Conservation (phyloP, 2,888 invertebrate genomes). For the Apodemia zela region DNA sequence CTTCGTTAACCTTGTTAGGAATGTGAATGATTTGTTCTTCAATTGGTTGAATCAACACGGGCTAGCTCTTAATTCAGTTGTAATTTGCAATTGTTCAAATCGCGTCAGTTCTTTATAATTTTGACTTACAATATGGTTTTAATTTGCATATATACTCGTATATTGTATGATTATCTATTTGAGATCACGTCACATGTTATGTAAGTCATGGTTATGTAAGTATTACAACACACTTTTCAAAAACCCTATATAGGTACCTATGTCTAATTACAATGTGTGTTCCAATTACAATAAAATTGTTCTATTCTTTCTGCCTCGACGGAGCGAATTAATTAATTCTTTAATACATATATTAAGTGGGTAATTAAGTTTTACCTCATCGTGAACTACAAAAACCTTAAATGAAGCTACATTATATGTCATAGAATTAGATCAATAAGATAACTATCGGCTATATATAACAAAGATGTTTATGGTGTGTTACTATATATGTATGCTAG, state of each 20-base stretch:
- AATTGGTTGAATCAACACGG: no score
- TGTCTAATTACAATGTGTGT: not conserved
- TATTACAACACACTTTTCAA: conserved; percentile 11
- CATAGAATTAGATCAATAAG: no score
- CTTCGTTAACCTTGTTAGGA: no score
- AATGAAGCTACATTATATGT: not conserved
- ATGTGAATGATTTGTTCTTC: no score
- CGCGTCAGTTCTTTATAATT: not conserved
- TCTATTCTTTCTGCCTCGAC: not conserved
- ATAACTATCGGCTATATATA: no score
- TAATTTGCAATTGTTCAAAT: no score
- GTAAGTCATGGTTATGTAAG: conserved; percentile 8
- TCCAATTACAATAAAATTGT: not conserved
- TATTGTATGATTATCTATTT: conserved; percentile 3
- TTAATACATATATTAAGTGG: not conserved
- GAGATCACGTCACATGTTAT: not conserved
- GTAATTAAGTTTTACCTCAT: conserved; percentile 4
- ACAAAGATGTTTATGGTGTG: no score
- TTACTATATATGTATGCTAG: no score
- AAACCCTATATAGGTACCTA: not conserved
- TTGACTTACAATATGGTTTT: not conserved
- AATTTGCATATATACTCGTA: not conserved
- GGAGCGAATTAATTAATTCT: not conserved
- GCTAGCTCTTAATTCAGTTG: no score
- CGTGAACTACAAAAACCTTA: not conserved